Evolutionary conservation across 2,797 vertebrate genomes (phyloP).

Genomic region (Lagodon rhomboides): DNA sequence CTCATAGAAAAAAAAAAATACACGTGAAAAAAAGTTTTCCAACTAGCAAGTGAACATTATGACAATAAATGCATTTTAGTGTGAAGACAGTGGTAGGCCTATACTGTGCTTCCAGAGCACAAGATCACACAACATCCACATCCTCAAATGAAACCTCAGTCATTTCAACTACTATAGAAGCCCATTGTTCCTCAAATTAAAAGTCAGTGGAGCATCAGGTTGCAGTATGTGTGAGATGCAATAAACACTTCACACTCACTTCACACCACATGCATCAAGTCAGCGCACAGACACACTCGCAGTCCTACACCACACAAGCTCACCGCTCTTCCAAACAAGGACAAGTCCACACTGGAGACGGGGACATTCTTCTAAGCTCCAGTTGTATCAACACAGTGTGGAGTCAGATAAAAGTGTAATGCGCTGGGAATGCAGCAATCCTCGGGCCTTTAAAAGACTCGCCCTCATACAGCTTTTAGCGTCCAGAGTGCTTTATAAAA

Average conservation of each 20-base stretch:
- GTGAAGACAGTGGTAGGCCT: neutral
- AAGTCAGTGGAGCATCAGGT: neutral
- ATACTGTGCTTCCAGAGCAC: neutral
- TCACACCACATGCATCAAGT: conserved; percentile 12
- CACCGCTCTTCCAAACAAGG: conserved; percentile 77
- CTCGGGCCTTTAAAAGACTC: conserved; percentile 27
- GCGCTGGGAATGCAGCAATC: conserved; percentile 52
- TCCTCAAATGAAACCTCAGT: neutral
- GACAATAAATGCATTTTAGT: neutral
- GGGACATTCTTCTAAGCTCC: conserved; percentile 63
- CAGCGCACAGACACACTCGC: conserved; percentile 24
- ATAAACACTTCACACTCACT: conserved; percentile 12
- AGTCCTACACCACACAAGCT: conserved; percentile 40
- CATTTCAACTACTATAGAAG: neutral
- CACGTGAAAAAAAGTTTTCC: too few species aligned
- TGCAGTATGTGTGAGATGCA: neutral
- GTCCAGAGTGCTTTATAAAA: conserved; percentile 41
- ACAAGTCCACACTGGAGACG: conserved; percentile 61
- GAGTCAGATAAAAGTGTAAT: conserved; percentile 60
- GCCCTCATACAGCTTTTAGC: conserved; percentile 21
- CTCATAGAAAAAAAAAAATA: too few species aligned
- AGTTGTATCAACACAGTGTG: conserved; percentile 73
- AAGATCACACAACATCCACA: neutral
- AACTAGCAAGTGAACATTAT: neutral
- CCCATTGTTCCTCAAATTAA: neutral